Evolutionary conservation across 35 echinoderm and acorn worm species (phyloP).

Genomic region (Ptychodera flava): DNA sequence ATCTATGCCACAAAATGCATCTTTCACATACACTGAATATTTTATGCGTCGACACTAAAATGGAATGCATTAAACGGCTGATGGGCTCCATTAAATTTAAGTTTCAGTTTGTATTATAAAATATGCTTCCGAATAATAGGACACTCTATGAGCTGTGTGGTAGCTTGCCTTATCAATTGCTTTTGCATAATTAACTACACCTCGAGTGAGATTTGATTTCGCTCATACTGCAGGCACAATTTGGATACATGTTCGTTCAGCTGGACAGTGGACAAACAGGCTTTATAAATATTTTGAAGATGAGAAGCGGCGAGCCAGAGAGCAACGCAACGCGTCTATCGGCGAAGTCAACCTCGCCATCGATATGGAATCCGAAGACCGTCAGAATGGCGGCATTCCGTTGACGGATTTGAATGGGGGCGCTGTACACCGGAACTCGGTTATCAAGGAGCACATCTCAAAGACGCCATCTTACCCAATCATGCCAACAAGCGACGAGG

Average conservation of each 20-base stretch:
- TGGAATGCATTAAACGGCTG: no score
- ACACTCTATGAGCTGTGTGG: no score
- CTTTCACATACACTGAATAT: no score
- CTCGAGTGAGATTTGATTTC: no score
- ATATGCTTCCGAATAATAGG: no score
- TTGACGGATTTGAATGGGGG: not conserved
- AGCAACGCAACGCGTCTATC: conserved; percentile 24
- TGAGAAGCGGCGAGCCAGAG: conserved; percentile 22
- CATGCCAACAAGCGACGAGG: not conserved
- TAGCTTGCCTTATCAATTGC: no score
- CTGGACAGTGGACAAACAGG: conserved; percentile 83
- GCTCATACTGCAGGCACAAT: conserved; percentile 49
- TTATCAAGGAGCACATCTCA: not conserved
- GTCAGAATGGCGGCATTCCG: not conserved
- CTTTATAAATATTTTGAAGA: conserved; percentile 82
- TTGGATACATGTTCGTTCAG: conserved; percentile 80
- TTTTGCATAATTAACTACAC: no score
- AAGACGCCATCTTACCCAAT: not conserved
- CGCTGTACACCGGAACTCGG: no score
- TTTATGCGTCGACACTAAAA: no score
- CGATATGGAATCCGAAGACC: not conserved
- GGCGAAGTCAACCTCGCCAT: conserved; percentile 28
- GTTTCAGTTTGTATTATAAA: no score
- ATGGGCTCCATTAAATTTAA: no score
- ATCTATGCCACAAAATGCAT: no score